Percentiles rank a stretch among this genome's conserved stretches.
Evolutionary conservation across 2,888 invertebrate species (phyloP).

Genomic region (Pachymerium ferrugineum): DNA sequence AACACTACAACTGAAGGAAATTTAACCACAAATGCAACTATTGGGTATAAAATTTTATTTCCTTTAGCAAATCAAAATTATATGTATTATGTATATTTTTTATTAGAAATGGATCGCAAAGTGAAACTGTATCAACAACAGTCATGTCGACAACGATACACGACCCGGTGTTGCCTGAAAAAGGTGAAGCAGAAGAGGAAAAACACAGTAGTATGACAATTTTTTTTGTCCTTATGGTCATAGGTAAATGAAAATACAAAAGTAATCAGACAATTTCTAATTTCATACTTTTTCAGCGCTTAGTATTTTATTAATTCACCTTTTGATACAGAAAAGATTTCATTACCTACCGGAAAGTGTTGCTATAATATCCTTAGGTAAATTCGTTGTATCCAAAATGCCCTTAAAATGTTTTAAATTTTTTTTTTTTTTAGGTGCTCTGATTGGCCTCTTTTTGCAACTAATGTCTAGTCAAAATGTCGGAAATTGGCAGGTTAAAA

Average conservation of each 20-base stretch:
- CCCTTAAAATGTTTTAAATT: neutral
- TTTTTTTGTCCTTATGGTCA: conserved; percentile 92
- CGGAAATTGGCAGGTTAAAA: conserved; percentile 71
- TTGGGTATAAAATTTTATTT: too few relatives aligned
- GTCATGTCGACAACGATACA: conserved; percentile 28
- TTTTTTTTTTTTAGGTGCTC: conserved; percentile 58
- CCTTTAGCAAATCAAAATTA: too few relatives aligned
- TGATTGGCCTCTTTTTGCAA: conserved; percentile 85
- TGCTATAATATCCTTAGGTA: conserved; percentile 82
- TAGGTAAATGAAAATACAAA: conserved; percentile 51
- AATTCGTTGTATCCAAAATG: too few relatives aligned
- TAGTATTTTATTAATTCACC: conserved; percentile 88
- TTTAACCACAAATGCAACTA: neutral
- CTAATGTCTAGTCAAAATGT: conserved; percentile 80
- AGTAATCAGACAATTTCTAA: conserved; percentile 36
- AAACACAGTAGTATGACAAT: conserved; percentile 95
- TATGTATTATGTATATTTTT: too few relatives aligned
- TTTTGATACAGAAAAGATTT: conserved; percentile 90
- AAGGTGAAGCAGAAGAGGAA: conserved; percentile 89
- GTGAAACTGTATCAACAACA: neutral
- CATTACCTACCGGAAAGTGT: conserved; percentile 97
- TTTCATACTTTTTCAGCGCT: conserved; percentile 56
- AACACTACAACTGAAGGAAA: neutral
- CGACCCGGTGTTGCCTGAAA: conserved; percentile 61
- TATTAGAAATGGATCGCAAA: neutral